These are phyloP conservation scores for Gymnarchus niloticus DNA, from an alignment of 2,113 vertebrate species.

Conservation along the genomic window DNA sequence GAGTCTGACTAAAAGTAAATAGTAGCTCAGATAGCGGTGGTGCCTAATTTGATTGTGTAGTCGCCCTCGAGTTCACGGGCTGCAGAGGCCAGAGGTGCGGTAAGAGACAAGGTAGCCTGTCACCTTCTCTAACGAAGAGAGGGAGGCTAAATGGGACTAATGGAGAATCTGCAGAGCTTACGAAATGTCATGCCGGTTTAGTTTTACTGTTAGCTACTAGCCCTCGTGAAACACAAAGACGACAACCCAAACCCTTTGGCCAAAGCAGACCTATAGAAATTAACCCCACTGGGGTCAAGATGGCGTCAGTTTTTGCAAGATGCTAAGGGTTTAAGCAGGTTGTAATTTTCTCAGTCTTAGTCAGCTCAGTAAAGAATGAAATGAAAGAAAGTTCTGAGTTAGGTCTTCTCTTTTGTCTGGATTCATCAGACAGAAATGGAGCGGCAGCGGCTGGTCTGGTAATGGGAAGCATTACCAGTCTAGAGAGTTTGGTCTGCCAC, in stretches of 20 bases:
- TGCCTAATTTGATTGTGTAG: not conserved
- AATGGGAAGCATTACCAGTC: not conserved
- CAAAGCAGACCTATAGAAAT: too few relatives aligned
- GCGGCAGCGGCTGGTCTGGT: not conserved
- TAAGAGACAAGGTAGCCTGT: not conserved
- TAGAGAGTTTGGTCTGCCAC: not conserved
- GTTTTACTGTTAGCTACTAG: too few relatives aligned
- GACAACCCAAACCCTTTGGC: too few relatives aligned
- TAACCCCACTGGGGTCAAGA: not conserved
- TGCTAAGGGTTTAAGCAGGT: not conserved
- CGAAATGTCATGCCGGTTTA: too few relatives aligned
- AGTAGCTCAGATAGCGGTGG: constrained; percentile 27
- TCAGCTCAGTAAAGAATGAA: not conserved
- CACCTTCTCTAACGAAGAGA: not conserved
- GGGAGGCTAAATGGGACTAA: not conserved
- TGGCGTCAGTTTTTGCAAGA: not conserved
- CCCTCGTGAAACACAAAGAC: too few relatives aligned
- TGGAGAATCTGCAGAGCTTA: not conserved
- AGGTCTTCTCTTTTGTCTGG: not conserved
- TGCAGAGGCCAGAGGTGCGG: not conserved
- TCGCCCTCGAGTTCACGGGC: not conserved
- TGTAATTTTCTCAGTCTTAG: not conserved
- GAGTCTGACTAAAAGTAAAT: constrained; percentile 30
- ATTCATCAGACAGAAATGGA: not conserved
- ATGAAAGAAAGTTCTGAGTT: constrained; percentile 12